A percentile compares a stretch with the other conserved stretches of the same genome.
These are phyloP conservation scores for Pionites leucogaster DNA, from an alignment of 2,113 vertebrate species.

Conservation along the genomic window DNA sequence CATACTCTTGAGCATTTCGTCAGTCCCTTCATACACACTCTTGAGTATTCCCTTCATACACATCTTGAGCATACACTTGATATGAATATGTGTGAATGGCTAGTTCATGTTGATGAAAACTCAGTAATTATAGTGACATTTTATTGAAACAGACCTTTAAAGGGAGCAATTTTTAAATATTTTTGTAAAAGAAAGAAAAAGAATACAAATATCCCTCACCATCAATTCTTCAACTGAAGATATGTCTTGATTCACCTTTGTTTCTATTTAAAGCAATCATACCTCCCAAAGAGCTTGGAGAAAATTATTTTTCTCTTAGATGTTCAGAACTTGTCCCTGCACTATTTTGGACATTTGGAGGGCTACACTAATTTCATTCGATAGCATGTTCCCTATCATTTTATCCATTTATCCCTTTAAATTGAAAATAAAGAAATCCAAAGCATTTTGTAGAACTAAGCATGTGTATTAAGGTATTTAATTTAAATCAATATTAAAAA, in stretches of 20 bases:
- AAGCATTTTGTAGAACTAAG: background rate
- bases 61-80: background rate
- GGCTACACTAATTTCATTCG: background rate
- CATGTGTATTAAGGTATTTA: background rate
- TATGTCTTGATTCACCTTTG: background rate
- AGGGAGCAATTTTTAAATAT: background rate
- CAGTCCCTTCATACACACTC: no score
- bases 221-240: background rate
- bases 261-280: background rate
- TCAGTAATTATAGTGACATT: background rate
- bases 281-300: accelerated
- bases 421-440: background rate
- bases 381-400: background rate
- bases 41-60: background rate
- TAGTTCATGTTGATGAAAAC: background rate
- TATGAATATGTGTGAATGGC: background rate
- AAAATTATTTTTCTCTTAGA: background rate
- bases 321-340: background rate
- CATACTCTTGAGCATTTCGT: background rate
- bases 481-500: background rate
- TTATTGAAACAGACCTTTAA: background rate
- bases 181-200: background rate
- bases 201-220: background rate
- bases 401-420: background rate
- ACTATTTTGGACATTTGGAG: background rate